Conservation (phyloP, 2,888 invertebrate species). For the Zygogramma bicolorata region DNA sequence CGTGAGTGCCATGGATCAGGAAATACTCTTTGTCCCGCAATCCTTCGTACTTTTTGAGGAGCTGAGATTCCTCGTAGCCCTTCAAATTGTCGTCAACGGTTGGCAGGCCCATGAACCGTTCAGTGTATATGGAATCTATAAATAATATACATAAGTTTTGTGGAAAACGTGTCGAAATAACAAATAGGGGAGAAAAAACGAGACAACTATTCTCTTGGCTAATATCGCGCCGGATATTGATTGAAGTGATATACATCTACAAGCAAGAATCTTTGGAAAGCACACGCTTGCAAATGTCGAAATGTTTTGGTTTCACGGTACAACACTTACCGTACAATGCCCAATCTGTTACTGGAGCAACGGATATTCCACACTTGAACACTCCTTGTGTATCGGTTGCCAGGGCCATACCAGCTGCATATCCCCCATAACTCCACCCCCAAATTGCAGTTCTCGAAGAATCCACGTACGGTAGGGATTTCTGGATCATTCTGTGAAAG, state of each 20-base stretch:
- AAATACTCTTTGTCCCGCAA: constrained; percentile 83
- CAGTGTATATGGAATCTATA: constrained; percentile 96
- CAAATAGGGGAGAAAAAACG: too few species aligned
- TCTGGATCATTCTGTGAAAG: constrained; percentile 72
- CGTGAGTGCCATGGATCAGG: constrained; percentile 93
- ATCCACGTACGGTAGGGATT: constrained; percentile 81
- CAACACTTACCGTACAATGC: constrained; percentile 85
- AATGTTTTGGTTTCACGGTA: too few species aligned
- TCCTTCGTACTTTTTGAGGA: constrained; percentile 76
- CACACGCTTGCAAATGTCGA: too few species aligned
- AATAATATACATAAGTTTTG: constrained; percentile 12
- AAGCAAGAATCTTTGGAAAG: too few species aligned
- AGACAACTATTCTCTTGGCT: too few species aligned
- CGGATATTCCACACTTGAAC: constrained; percentile 94
- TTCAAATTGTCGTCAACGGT: constrained; percentile 74
- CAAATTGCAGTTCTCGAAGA: constrained; percentile 88
- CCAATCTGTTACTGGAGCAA: constrained; percentile 98
- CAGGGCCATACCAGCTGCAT: constrained; percentile 88
- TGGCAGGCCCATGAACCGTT: constrained; percentile 94
- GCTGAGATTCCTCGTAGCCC: constrained; percentile 82
- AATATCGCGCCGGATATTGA: too few species aligned
- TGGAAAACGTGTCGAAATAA: too few species aligned
- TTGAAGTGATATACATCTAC: too few species aligned
- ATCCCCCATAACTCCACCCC: constrained; percentile 99
- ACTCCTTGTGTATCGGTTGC: constrained; percentile 80